Evolutionary conservation across 2,797 vertebrate genomes (phyloP).

Genomic region (Ceyx erithaca): DNA sequence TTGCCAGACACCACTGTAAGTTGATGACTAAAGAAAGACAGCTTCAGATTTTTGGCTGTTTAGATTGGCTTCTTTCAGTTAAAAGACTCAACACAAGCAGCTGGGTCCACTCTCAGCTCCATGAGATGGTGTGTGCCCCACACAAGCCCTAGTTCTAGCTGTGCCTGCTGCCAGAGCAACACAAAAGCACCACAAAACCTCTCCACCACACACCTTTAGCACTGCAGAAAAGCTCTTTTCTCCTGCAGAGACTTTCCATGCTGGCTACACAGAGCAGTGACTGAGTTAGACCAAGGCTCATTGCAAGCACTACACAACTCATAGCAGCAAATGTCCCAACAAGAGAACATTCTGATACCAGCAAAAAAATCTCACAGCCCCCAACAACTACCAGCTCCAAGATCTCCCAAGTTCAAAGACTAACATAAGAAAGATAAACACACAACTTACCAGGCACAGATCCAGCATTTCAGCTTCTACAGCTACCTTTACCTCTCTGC

Average conservation of each 20-base stretch:
- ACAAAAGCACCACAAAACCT: rapidly evolving
- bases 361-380: background rate
- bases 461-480: rapidly evolving
- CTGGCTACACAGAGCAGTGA: rapidly evolving
- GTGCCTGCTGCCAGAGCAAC: background rate
- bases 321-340: rapidly evolving
- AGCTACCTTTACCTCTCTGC: rapidly evolving
- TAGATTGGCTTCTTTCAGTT: background rate
- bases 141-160: background rate
- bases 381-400: background rate
- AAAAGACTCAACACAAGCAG: too few species aligned
- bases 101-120: background rate
- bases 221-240: rapidly evolving
- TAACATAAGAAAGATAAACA: rapidly evolving
- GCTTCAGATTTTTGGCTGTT: background rate
- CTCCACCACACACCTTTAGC: rapidly evolving
- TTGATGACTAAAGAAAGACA: background rate
- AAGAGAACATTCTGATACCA: rapidly evolving
- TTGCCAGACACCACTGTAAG: background rate
- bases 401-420: background rate
- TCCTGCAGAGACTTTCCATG: rapidly evolving
- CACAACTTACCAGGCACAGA: rapidly evolving
- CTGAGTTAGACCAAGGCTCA: background rate
- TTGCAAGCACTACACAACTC: background rate
- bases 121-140: background rate